phyloP scores from a whole-genome alignment of 2,113 vertebrate species.

The Corynorhinus townsendii region DNA sequence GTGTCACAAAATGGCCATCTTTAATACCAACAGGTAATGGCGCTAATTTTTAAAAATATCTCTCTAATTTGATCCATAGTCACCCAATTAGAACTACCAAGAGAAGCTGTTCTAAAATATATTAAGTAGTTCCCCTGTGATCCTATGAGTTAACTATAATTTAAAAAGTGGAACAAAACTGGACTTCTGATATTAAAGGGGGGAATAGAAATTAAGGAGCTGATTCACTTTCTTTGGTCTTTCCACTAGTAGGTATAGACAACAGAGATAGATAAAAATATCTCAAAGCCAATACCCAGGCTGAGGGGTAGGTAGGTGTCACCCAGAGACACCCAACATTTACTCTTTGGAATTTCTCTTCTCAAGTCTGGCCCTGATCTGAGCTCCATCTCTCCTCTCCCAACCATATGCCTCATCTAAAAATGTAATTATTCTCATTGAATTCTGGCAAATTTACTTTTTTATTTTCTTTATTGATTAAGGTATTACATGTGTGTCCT shows the following conservation, averaged over 20 bases:
- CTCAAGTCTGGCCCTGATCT: neutral
- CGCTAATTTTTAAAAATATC: neutral
- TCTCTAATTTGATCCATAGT: neutral
- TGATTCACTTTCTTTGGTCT: neutral
- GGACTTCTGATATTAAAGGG: neutral
- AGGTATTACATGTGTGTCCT: no score
- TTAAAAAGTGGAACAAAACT: neutral
- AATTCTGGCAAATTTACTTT: neutral
- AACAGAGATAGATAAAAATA: neutral
- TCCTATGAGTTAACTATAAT: neutral
- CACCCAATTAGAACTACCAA: neutral
- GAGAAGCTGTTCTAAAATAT: neutral
- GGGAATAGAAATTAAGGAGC: neutral
- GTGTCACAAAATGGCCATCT: neutral
- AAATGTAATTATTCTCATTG: neutral
- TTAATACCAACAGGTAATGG: neutral
- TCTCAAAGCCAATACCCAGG: neutral
- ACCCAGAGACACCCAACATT: neutral
- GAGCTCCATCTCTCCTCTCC: neutral
- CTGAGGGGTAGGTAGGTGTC: neutral
- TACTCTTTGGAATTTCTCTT: neutral
- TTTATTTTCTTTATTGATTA: no score
- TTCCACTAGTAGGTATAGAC: neutral
- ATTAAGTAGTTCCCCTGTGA: neutral
- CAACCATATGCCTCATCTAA: neutral